These are phyloP conservation scores for Syngnathoides biaculeatus DNA, from an alignment of 2,113 vertebrate species.

Conservation along the genomic window DNA sequence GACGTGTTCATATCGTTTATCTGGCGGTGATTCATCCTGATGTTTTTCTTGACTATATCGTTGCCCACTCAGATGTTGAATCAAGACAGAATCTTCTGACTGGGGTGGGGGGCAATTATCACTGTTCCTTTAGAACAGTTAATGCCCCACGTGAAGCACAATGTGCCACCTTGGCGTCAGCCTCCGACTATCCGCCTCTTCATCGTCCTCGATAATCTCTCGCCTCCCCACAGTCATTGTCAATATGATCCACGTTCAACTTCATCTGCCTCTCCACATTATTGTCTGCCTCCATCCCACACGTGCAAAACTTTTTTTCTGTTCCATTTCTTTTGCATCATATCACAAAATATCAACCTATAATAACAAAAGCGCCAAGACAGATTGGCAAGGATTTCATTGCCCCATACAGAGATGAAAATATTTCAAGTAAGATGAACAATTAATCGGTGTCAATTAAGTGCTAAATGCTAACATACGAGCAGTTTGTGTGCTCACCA, in stretches of 20 bases:
- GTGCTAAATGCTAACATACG: no score
- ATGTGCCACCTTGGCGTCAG: not conserved
- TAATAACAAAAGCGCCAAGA: no score
- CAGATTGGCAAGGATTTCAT: no score
- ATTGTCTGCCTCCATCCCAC: slow-evolving; percentile 5
- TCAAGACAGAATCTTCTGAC: not conserved
- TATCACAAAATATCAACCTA: not conserved
- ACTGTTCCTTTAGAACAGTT: not conserved
- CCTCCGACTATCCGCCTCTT: not conserved
- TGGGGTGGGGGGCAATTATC: not conserved
- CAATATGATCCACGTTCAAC: slow-evolving; percentile 39
- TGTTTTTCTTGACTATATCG: not conserved
- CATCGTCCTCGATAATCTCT: slow-evolving; percentile 34
- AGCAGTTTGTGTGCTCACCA: no score
- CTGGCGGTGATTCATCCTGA: not conserved
- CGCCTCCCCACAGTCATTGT: slow-evolving; percentile 33
- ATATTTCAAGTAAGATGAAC: no score
- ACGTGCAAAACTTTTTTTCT: slow-evolving; percentile 7
- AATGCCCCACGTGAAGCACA: slow-evolving; percentile 10
- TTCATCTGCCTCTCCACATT: not conserved
- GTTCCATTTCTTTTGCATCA: not conserved
- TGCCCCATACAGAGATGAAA: no score
- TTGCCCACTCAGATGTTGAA: slow-evolving; percentile 5
- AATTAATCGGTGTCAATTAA: no score
- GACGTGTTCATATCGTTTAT: not conserved